Evolutionary conservation across 1,140 invertebrate genomes (phyloP).

Genomic region (Cyclina sinensis): DNA sequence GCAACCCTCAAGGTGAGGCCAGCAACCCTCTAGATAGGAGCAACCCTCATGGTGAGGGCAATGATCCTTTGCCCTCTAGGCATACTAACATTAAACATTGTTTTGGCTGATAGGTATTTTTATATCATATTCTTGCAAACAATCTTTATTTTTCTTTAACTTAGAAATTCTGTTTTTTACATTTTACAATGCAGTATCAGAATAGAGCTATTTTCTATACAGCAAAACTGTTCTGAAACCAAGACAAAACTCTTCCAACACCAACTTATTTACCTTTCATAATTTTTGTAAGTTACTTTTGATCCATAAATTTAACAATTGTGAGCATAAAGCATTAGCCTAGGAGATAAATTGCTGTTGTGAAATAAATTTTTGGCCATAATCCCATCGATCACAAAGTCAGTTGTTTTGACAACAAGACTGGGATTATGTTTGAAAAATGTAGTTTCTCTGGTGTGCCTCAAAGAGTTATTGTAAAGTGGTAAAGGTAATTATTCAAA

Average conservation of each 20-base stretch:
- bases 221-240: not conserved
- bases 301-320: slow-evolving; percentile 28
- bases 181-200: too few relatives aligned
- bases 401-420: not conserved
- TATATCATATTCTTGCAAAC: too few relatives aligned
- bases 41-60: too few relatives aligned
- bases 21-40: too few relatives aligned
- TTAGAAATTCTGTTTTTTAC: too few relatives aligned
- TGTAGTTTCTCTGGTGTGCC: not conserved
- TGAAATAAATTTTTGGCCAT: not conserved
- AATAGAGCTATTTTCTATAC: too few relatives aligned
- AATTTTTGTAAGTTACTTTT: not conserved
- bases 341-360: not conserved
- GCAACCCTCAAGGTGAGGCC: too few relatives aligned
- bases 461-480: not conserved
- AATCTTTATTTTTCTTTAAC: too few relatives aligned
- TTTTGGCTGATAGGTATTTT: too few relatives aligned
- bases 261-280: not conserved
- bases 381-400: slow-evolving; percentile 12
- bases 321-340: not conserved
- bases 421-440: not conserved
- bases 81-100: too few relatives aligned
- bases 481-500: not conserved
- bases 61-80: too few relatives aligned
- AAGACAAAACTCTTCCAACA: not conserved